Evolutionary conservation across 2,113 vertebrate species (phyloP).

Genomic region (Tachysurus fulvidraco): DNA sequence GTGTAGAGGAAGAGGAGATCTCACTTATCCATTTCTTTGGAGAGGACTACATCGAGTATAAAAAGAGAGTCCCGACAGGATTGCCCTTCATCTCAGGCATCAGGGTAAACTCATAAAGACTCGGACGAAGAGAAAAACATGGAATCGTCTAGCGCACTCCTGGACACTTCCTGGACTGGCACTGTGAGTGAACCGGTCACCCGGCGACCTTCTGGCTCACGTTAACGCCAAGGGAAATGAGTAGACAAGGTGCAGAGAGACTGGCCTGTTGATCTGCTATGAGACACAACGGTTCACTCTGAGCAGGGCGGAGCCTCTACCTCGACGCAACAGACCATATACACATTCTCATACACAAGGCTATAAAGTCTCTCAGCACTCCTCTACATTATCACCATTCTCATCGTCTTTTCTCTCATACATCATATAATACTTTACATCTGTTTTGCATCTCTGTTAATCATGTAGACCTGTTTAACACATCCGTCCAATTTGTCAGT

Average conservation of each 20-base stretch:
- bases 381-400: slow-evolving; percentile 1
- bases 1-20: slow-evolving; percentile 93
- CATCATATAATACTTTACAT: slow-evolving; percentile 1
- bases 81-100: slow-evolving; percentile 94
- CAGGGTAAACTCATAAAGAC: slow-evolving; percentile 78
- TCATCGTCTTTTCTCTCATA: slow-evolving; percentile 11
- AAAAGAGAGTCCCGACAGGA: slow-evolving; percentile 85
- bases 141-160: slow-evolving; percentile 31
- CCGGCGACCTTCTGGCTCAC: slow-evolving; percentile 42
- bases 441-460: slow-evolving; percentile 7
- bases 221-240: slow-evolving; percentile 50
- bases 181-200: slow-evolving; percentile 53
- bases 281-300: slow-evolving; percentile 41
- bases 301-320: slow-evolving; percentile 45
- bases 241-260: slow-evolving; percentile 50
- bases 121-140: slow-evolving; percentile 13
- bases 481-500: not conserved
- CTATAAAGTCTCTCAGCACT: slow-evolving; percentile 21
- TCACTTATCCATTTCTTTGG: slow-evolving; percentile 94
- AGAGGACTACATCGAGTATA: slow-evolving; percentile 92
- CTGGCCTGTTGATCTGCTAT: slow-evolving; percentile 47
- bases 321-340: slow-evolving; percentile 15
- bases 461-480: slow-evolving; percentile 1
- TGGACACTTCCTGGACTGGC: slow-evolving; percentile 60
- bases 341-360: slow-evolving; percentile 14